Evolutionary conservation across 2,888 invertebrate species (phyloP).

Genomic region (Oscheius onirici): DNA sequence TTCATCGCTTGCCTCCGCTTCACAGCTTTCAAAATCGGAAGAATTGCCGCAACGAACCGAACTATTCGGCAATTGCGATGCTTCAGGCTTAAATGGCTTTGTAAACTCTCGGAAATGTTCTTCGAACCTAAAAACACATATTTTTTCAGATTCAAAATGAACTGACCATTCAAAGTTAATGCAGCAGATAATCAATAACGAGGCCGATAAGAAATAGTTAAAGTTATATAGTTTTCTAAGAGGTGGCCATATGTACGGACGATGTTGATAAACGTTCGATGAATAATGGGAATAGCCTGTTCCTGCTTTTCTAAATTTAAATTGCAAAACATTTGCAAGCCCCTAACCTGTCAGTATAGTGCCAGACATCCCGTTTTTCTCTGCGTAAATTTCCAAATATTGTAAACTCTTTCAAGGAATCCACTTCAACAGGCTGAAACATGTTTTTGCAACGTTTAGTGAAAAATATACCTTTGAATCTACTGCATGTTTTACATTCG

Average conservation of each 20-base stretch:
- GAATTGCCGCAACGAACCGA: constrained; percentile 26
- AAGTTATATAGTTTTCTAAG: constrained; percentile 56
- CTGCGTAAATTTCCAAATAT: constrained; percentile 50
- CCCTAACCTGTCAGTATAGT: constrained; percentile 59
- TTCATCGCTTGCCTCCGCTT: not conserved
- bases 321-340: not conserved
- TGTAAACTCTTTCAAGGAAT: constrained; percentile 55
- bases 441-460: too few species aligned
- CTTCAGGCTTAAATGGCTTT: constrained; percentile 39
- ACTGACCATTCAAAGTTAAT: constrained; percentile 52
- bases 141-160: not conserved
- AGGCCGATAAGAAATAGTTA: constrained; percentile 46
- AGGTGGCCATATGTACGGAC: constrained; percentile 68
- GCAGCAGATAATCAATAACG: constrained; percentile 39
- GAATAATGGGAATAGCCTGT: constrained; percentile 65
- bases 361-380: constrained; percentile 54
- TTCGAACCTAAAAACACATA: constrained; percentile 32
- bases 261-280: constrained; percentile 48
- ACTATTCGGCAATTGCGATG: constrained; percentile 40
- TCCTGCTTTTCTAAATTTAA: constrained; percentile 53
- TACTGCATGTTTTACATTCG: too few species aligned
- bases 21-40: not conserved
- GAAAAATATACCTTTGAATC: too few species aligned
- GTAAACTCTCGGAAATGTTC: constrained; percentile 38
- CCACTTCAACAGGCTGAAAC: constrained; percentile 15